phyloP scores from a whole-genome alignment of 2,888 invertebrate species.

The Andrena flavipes region DNA sequence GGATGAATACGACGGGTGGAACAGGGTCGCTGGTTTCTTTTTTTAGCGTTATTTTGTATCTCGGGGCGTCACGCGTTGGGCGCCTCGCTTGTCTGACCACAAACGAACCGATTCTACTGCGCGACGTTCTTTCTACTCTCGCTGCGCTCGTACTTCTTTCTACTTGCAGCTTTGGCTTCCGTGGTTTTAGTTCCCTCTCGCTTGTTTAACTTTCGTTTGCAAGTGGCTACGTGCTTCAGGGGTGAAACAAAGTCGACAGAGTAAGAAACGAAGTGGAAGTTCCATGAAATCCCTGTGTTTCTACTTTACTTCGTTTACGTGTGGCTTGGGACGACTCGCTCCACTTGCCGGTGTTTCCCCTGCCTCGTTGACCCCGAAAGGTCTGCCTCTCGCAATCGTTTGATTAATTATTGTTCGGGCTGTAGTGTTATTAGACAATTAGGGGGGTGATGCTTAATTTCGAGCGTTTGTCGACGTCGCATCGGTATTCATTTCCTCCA shows the following conservation, averaged over 20 bases:
- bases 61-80: not conserved
- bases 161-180: no score
- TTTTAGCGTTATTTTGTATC: not conserved
- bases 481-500: conserved; percentile 26
- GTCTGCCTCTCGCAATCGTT: not conserved
- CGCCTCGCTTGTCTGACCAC: not conserved
- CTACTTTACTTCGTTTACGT: not conserved
- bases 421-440: conserved; percentile 16
- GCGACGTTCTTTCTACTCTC: not conserved
- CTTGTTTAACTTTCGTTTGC: conserved; percentile 14
- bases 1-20: not conserved
- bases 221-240: not conserved
- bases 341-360: not conserved
- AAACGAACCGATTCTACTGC: conserved; percentile 1
- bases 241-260: not conserved
- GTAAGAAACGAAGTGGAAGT: not conserved
- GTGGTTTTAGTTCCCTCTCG: not conserved
- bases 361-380: not conserved
- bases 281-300: not conserved
- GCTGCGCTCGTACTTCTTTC: not conserved
- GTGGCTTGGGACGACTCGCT: not conserved
- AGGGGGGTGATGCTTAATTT: conserved; percentile 6
- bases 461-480: conserved; percentile 1
- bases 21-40: not conserved
- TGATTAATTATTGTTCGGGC: conserved; percentile 8